These are phyloP conservation scores for Stenotaenia linearis DNA, from an alignment of 2,888 invertebrate species.

Conservation along the genomic window DNA sequence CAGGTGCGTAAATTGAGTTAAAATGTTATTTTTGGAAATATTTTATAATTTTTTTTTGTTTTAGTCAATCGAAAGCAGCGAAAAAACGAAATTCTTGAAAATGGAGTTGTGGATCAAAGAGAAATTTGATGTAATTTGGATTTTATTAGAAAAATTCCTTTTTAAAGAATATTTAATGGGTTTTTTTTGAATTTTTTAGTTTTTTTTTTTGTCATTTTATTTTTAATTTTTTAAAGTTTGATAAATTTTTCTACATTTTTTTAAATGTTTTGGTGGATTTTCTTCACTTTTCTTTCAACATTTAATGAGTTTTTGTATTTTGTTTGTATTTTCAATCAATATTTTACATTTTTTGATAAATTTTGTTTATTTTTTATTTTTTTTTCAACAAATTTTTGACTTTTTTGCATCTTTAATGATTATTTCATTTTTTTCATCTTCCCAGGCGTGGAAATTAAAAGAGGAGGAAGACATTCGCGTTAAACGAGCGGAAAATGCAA, in stretches of 20 bases:
- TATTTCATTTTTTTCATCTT: not conserved
- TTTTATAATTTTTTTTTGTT: conserved; percentile 22
- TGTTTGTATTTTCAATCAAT: too few species aligned
- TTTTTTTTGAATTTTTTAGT: too few species aligned
- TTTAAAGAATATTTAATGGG: too few species aligned
- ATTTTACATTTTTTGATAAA: too few species aligned
- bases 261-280: too few species aligned
- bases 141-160: not conserved
- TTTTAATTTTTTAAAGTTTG: too few species aligned
- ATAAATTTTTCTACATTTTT: too few species aligned
- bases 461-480: conserved; percentile 80
- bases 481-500: conserved; percentile 75
- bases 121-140: conserved; percentile 57
- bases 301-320: too few species aligned
- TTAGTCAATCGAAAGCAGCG: conserved; percentile 64
- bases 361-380: too few species aligned
- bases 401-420: not conserved
- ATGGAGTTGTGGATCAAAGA: conserved; percentile 75
- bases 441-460: conserved; percentile 64
- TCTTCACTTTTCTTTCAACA: too few species aligned
- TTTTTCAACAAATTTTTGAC: too few species aligned
- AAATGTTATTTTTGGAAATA: not conserved
- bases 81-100: conserved; percentile 65
- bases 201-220: too few species aligned
- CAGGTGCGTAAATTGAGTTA: conserved; percentile 45